Base-by-base conservation (phyloP, 2,888 invertebrate species). In the Smittia aterrima region DNA sequence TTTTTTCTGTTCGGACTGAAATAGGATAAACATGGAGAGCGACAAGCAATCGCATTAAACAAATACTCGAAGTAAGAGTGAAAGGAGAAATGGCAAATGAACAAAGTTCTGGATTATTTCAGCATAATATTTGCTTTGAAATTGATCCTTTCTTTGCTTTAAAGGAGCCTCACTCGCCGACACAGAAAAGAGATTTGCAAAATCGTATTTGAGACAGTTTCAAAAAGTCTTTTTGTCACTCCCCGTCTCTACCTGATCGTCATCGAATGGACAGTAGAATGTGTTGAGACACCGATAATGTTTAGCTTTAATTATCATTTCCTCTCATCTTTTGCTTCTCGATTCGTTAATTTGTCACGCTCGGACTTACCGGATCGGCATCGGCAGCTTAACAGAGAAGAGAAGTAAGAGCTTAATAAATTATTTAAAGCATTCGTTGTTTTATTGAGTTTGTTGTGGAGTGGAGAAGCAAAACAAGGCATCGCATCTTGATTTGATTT, bases 151-250 rank as follows among this genome's bases (percentile, higher is more conserved):
- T 25, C 25, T 68, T n/a, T n/a, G n/a, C 25, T n/a, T 68, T 41
- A 20, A 22, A 20, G 11, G 16, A 38, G 9, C 22, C n/a, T 24
- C 38, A 38, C n/a, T 41, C 22, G 25, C 67, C 67, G 41, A 47
- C 47, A 68, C 41, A 18, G 47, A 68, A 11, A 22, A n/a, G n/a
- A n/a, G n/a, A n/a, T 41, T 67, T 40, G 7, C 25, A 66, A 68
- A 68, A 68, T 68, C 68, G 68, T 47, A 68, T 68, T 68, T 68
- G 68, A 68, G 68, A 68, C 68, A 68, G 68, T 68, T 68, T 68
- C 20, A 68, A 68, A 38, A 38, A 38, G 38, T 38, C 4, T 47
- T 47, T 47, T 47, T 47, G 68, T 68, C 68, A 68, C 68, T 68
- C 68, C 68, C 68, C 32, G n/a, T n/a, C n/a, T 66, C 9, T 68